Conservation (phyloP, 2,888 invertebrate species). For the Trissolcus brochymenae region DNA sequence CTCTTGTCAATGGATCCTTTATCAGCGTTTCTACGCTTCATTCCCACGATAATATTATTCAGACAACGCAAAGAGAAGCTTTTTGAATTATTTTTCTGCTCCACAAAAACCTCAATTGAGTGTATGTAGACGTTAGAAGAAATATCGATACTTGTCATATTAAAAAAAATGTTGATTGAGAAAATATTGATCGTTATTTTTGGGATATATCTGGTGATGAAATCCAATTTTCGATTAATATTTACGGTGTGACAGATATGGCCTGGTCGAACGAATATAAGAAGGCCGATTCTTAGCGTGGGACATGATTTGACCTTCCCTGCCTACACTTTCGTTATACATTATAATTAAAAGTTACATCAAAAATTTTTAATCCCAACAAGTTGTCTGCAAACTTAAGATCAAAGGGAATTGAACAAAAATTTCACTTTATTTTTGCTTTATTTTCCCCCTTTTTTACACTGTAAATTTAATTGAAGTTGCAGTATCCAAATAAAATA, state of each 20-base stretch:
- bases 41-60: too few species aligned
- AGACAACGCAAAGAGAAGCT: too few species aligned
- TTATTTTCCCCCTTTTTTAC: too few species aligned
- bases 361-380: neutral
- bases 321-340: slow-evolving; percentile 50
- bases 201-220: slow-evolving; percentile 34
- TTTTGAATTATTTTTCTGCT: too few species aligned
- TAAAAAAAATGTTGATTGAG: too few species aligned
- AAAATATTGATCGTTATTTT: neutral
- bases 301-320: slow-evolving; percentile 51
- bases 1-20: slow-evolving; percentile 9
- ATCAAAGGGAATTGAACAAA: too few species aligned
- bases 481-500: too few species aligned
- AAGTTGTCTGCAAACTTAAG: neutral
- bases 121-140: neutral
- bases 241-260: slow-evolving; percentile 32
- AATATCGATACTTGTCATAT: too few species aligned
- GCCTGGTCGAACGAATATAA: slow-evolving; percentile 46
- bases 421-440: too few species aligned
- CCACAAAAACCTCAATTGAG: slow-evolving; percentile 5
- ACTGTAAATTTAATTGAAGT: too few species aligned
- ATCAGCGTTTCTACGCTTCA: neutral
- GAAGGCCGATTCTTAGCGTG: slow-evolving; percentile 56
- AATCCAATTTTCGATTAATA: slow-evolving; percentile 37
- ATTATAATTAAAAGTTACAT: slow-evolving; percentile 31